phyloP scores from a whole-genome alignment of 2,113 vertebrate genomes.

The Petaurus breviceps region DNA sequence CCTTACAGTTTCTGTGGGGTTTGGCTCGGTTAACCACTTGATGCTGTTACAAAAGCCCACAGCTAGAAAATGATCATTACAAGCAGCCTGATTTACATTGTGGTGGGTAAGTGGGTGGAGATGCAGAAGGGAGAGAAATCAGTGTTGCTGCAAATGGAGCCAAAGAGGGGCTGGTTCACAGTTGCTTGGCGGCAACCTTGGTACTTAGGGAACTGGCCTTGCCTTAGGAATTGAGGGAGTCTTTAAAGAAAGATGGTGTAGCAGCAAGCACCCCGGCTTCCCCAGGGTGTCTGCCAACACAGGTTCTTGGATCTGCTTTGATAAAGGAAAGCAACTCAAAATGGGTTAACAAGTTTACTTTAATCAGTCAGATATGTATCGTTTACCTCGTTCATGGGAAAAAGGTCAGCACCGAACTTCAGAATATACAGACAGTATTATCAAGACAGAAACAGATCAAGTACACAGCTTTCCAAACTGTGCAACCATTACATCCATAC shows the following conservation, averaged over 20 bases:
- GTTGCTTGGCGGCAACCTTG: background rate
- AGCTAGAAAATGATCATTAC: constrained; percentile 65
- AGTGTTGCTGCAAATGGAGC: constrained; percentile 59
- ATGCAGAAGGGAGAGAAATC: constrained; percentile 55
- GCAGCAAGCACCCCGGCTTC: too few relatives aligned
- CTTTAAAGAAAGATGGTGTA: constrained; percentile 30
- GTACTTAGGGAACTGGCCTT: background rate
- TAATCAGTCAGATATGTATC: too few relatives aligned
- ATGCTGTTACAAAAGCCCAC: constrained; percentile 78
- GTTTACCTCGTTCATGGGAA: too few relatives aligned
- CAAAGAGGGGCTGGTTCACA: constrained; percentile 38
- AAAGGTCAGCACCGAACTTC: too few relatives aligned
- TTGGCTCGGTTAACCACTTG: constrained; percentile 84
- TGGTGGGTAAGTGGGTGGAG: constrained; percentile 75
- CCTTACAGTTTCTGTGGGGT: constrained; percentile 83
- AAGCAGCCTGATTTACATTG: constrained; percentile 78
- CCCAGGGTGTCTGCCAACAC: too few relatives aligned
- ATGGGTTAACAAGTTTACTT: too few relatives aligned
- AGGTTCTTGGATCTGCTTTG: too few relatives aligned
- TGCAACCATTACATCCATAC: too few relatives aligned
- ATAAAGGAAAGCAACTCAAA: too few relatives aligned
- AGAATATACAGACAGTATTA: too few relatives aligned
- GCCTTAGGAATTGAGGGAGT: background rate
- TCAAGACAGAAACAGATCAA: too few relatives aligned
- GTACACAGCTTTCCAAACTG: too few relatives aligned